These are phyloP conservation scores for Eutolmus rufibarbis DNA, from an alignment of 2,888 invertebrate genomes.

Conservation along the genomic window DNA sequence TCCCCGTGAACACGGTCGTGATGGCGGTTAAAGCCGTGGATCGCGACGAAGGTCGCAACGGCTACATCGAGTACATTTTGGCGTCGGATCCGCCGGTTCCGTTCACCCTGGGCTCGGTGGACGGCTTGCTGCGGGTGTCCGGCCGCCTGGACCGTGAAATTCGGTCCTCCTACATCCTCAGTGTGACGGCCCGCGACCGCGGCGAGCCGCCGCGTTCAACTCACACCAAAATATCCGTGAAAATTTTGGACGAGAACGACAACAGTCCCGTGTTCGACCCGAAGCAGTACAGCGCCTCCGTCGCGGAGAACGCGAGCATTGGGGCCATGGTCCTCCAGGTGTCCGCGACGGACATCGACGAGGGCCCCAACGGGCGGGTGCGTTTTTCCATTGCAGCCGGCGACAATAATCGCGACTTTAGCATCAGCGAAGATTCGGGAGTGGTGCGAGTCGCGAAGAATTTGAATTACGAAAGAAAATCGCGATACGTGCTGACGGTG, in stretches of 20 bases:
- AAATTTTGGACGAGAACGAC: conserved; percentile 87
- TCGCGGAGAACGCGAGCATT: conserved; percentile 92
- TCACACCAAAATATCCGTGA: conserved; percentile 73
- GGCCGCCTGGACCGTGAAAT: conserved; percentile 87
- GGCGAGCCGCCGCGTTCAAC: conserved; percentile 83
- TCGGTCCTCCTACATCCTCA: conserved; percentile 76
- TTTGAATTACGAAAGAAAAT: conserved; percentile 89
- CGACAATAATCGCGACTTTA: conserved; percentile 89
- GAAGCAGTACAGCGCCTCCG: conserved; percentile 86
- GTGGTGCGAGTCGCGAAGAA: conserved; percentile 90
- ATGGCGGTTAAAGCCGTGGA: conserved; percentile 90
- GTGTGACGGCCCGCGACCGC: conserved; percentile 84
- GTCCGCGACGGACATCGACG: conserved; percentile 87
- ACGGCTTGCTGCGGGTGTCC: conserved; percentile 84
- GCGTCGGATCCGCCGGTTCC: conserved; percentile 71
- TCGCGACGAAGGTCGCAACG: conserved; percentile 89
- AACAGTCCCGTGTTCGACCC: conserved; percentile 89
- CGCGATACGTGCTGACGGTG: conserved; percentile 82
- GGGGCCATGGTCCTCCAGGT: conserved; percentile 90
- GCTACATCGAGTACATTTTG: conserved; percentile 87
- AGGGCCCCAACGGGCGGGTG: conserved; percentile 88
- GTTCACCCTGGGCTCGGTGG: conserved; percentile 85
- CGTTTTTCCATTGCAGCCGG: conserved; percentile 89
- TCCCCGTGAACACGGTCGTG: conserved; percentile 83
- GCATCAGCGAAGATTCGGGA: conserved; percentile 90